Conservation (phyloP, 1,140 invertebrate genomes). For the Gyrodactylus bullatarudis region DNA sequence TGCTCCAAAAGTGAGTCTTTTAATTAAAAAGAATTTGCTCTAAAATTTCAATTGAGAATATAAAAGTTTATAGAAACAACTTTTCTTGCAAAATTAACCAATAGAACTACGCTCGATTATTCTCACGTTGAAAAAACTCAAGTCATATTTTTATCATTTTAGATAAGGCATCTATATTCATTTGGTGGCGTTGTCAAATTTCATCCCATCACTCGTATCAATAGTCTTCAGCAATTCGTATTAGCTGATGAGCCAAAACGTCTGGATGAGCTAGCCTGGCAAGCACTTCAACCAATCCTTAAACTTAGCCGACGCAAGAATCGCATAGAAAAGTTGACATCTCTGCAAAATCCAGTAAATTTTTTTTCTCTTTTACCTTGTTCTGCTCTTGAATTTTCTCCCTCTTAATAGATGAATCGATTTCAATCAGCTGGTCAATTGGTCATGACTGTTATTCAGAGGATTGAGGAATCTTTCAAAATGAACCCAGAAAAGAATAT, state of each 20-base stretch:
- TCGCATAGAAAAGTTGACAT: neutral
- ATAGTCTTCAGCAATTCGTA: neutral
- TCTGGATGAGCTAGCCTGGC: neutral
- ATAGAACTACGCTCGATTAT: too few relatives aligned
- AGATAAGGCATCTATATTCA: neutral
- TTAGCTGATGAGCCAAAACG: neutral
- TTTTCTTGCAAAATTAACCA: too few relatives aligned
- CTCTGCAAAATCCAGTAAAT: neutral
- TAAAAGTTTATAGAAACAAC: too few relatives aligned
- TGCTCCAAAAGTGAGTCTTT: too few relatives aligned
- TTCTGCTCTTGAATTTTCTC: neutral
- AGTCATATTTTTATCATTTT: too few relatives aligned
- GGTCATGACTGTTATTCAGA: neutral
- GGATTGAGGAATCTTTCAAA: neutral
- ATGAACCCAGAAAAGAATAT: neutral
- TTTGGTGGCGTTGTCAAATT: neutral
- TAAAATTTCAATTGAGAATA: too few relatives aligned
- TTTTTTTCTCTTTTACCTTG: neutral
- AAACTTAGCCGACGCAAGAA: neutral
- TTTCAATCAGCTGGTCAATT: neutral
- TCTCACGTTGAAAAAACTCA: too few relatives aligned
- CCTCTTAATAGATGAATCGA: neutral
- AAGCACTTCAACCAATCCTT: neutral
- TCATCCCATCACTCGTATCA: neutral
- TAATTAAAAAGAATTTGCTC: too few relatives aligned